Evolutionary conservation across 2,113 vertebrate genomes (phyloP).

Genomic region (Cricetomys ansorgei): DNA sequence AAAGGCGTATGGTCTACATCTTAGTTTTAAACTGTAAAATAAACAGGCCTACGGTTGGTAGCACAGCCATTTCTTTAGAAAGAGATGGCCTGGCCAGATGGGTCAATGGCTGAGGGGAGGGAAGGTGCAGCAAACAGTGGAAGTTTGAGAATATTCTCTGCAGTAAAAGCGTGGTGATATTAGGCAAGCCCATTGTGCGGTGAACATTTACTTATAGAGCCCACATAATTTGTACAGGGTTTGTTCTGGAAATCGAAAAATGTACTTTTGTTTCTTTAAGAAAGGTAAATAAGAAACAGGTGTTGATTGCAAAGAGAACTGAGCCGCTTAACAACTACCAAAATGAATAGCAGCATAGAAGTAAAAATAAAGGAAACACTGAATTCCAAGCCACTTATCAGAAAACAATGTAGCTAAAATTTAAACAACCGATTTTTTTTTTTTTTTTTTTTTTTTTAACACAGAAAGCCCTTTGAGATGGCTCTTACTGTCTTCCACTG

Average conservation of each 20-base stretch:
- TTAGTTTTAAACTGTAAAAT: conserved; percentile 17
- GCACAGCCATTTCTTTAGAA: neutral
- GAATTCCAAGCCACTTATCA: neutral
- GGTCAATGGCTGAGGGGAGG: neutral
- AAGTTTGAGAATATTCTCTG: neutral
- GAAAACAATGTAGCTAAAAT: neutral
- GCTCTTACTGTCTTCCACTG: neutral
- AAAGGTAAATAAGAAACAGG: conserved; percentile 12
- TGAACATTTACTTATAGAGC: neutral
- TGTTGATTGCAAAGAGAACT: neutral
- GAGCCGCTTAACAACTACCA: neutral
- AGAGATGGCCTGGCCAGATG: neutral
- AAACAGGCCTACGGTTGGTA: neutral
- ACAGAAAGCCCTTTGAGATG: neutral
- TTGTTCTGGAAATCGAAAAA: neutral
- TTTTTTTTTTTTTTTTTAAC: neutral
- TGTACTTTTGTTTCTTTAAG: neutral
- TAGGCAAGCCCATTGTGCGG: neutral
- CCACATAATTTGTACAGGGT: neutral
- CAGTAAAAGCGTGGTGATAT: neutral
- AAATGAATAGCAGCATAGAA: neutral
- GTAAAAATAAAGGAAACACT: neutral
- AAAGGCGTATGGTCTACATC: neutral
- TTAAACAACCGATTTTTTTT: neutral
- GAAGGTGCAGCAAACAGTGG: neutral